phyloP scores from a whole-genome alignment of 2,797 vertebrate species.

The Sorex maritimensis region DNA sequence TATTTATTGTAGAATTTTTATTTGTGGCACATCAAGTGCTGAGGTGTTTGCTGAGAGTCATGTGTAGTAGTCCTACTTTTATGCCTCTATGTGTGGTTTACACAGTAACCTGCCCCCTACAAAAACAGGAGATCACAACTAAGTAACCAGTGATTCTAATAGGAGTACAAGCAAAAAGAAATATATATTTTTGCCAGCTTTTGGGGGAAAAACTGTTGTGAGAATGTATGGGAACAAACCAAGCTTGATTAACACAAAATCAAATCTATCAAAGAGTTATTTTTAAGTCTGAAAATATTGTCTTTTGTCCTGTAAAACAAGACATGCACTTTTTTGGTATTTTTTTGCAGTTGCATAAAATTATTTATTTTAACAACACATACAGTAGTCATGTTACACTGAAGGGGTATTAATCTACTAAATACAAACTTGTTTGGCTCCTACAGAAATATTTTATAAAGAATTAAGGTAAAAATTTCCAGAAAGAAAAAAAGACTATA shows the following conservation, averaged over 20 bases:
- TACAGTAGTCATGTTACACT: constrained; percentile 6
- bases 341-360: background rate
- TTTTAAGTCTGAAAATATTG: background rate
- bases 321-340: constrained; percentile 36
- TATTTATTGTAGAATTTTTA: background rate
- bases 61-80: no score
- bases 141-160: constrained; percentile 1
- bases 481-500: background rate
- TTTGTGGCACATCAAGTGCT: background rate
- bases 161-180: background rate
- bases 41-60: background rate
- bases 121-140: background rate
- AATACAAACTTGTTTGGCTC: constrained; percentile 16
- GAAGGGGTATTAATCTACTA: background rate
- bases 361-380: background rate
- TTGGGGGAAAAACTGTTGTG: constrained; percentile 1
- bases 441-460: constrained; percentile 19
- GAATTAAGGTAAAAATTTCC: constrained; percentile 25
- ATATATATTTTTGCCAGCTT: background rate
- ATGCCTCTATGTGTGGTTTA: background rate
- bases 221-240: constrained; percentile 6
- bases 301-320: background rate
- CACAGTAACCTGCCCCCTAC: background rate
- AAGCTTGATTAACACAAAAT: constrained; percentile 43
- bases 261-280: constrained; percentile 5